Conservation (phyloP, 2,113 vertebrate species). For the Ochotona princeps region DNA sequence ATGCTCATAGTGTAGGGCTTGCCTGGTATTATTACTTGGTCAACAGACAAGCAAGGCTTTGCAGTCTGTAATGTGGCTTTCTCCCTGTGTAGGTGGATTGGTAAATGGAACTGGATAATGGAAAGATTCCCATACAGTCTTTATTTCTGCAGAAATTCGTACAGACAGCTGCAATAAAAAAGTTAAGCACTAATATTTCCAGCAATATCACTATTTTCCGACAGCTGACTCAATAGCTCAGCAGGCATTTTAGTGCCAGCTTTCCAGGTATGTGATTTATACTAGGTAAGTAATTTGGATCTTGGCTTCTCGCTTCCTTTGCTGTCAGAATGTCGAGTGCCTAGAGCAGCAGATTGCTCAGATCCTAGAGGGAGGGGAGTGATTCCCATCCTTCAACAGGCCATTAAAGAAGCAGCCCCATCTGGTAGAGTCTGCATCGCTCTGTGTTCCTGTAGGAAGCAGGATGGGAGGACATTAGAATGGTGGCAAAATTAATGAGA, state of each 20-base stretch:
- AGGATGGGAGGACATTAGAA: background rate
- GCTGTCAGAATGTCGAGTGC: constrained; percentile 28
- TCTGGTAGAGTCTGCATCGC: background rate
- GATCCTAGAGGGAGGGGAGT: constrained; percentile 38
- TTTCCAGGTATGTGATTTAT: constrained; percentile 57
- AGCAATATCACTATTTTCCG: constrained; percentile 8
- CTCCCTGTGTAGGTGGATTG: background rate
- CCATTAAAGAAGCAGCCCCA: constrained; percentile 49
- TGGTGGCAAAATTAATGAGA: background rate
- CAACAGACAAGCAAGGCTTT: background rate
- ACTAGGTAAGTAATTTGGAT: constrained; percentile 57
- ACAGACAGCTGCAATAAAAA: background rate
- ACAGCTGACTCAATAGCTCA: constrained; percentile 55
- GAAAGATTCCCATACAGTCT: background rate
- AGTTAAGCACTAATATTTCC: constrained; percentile 11
- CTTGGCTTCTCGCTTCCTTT: constrained; percentile 45
- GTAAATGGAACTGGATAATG: background rate
- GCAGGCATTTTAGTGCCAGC: constrained; percentile 25
- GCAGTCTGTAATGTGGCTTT: background rate
- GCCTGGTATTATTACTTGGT: background rate
- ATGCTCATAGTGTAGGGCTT: no score
- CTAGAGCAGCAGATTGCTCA: constrained; percentile 8
- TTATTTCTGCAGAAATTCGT: background rate
- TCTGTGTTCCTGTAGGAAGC: background rate
- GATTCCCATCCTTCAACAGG: constrained; percentile 47